These are phyloP conservation scores for Thymelicus sylvestris DNA, from an alignment of 2,888 invertebrate species.

Conservation along the genomic window DNA sequence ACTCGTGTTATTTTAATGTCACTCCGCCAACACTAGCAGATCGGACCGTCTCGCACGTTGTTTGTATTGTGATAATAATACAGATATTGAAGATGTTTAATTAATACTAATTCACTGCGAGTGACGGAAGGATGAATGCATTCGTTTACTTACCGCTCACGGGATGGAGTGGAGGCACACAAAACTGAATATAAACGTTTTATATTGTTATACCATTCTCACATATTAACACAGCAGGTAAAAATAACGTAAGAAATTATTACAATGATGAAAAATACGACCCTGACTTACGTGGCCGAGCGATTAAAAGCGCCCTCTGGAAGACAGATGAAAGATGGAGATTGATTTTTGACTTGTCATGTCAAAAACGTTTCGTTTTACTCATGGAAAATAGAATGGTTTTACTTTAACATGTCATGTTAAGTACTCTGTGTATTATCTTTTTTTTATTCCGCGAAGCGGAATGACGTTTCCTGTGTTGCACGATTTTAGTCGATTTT, in stretches of 20 bases:
- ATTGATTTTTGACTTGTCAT: slow-evolving; percentile 73
- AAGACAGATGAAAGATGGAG: slow-evolving; percentile 51
- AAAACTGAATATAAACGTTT: slow-evolving; percentile 62
- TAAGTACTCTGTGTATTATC: no score
- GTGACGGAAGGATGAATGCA: slow-evolving; percentile 70
- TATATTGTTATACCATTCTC: slow-evolving; percentile 70
- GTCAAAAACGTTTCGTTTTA: slow-evolving; percentile 53
- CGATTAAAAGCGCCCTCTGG: slow-evolving; percentile 79
- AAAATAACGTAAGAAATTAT: slow-evolving; percentile 70
- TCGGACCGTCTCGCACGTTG: slow-evolving; percentile 41
- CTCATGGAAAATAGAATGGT: no score
- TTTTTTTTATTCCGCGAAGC: no score
- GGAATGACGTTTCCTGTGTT: no score
- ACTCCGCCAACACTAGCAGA: slow-evolving; percentile 30
- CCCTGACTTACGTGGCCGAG: slow-evolving; percentile 84
- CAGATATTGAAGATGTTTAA: slow-evolving; percentile 63
- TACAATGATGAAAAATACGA: slow-evolving; percentile 77
- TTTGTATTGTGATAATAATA: slow-evolving; percentile 65
- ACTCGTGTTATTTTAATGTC: slow-evolving; percentile 45
- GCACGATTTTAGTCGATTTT: no score
- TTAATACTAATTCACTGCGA: slow-evolving; percentile 76
- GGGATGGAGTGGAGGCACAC: slow-evolving; percentile 59
- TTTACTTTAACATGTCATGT: not conserved
- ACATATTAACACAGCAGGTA: slow-evolving; percentile 68
- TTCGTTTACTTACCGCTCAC: slow-evolving; percentile 65